phyloP scores from a whole-genome alignment of 2,888 invertebrate species.

The Drosophila histrio region DNA sequence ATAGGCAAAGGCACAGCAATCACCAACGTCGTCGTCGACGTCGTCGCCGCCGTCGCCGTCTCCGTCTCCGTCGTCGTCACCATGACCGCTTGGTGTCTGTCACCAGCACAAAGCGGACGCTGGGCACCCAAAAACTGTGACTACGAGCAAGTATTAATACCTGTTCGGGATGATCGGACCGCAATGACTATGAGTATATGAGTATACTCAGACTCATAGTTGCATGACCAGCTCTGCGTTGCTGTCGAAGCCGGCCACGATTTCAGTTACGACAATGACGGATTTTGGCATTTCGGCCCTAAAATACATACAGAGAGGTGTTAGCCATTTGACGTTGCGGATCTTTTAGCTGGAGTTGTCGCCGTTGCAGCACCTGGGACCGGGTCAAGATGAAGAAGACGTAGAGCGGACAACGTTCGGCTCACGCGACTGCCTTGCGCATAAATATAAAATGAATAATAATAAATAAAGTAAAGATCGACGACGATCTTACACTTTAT shows the following conservation, averaged over 20 bases:
- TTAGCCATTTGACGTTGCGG: slow-evolving; percentile 61
- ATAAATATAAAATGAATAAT: slow-evolving; percentile 28
- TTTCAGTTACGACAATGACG: slow-evolving; percentile 66
- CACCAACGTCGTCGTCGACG: slow-evolving; percentile 11
- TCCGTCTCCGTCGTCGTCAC: slow-evolving; percentile 31
- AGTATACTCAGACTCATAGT: slow-evolving; percentile 28
- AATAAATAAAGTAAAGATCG: not conserved
- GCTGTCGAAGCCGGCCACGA: slow-evolving; percentile 48
- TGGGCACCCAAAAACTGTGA: slow-evolving; percentile 66
- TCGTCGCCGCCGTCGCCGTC: not conserved
- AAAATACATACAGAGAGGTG: slow-evolving; percentile 64
- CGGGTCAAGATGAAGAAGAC: slow-evolving; percentile 55
- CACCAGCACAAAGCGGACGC: slow-evolving; percentile 70
- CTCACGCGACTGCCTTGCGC: slow-evolving; percentile 50
- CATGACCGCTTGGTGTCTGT: slow-evolving; percentile 71
- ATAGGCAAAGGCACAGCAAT: slow-evolving; percentile 31
- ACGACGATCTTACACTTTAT: not conserved
- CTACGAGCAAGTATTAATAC: slow-evolving; percentile 49
- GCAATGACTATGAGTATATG: slow-evolving; percentile 26
- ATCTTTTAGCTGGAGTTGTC: slow-evolving; percentile 53
- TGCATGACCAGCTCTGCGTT: slow-evolving; percentile 65
- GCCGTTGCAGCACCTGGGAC: slow-evolving; percentile 43
- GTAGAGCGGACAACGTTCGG: slow-evolving; percentile 31
- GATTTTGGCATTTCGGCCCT: slow-evolving; percentile 73
- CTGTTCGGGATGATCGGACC: slow-evolving; percentile 73